A percentile compares a stretch with the other conserved stretches of the same genome.
Conservation (phyloP, 2,113 vertebrate species). For the Nibea coibor region DNA sequence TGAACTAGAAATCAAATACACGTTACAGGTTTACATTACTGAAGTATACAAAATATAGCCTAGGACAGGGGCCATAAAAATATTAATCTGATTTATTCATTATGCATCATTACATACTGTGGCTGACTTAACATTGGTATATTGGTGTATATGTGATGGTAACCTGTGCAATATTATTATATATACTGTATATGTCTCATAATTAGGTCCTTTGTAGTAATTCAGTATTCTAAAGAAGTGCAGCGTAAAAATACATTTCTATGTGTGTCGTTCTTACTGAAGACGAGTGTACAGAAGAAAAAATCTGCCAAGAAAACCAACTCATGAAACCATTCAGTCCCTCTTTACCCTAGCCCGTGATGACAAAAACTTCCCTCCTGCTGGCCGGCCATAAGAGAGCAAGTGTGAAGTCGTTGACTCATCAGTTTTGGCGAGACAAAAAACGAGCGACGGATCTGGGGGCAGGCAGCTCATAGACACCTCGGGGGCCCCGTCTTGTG, state of each 20-base stretch:
- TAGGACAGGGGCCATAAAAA: background rate
- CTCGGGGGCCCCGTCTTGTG: slow-evolving; percentile 64
- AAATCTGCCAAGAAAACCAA: background rate
- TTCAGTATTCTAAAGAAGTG: background rate
- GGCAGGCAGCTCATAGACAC: slow-evolving; percentile 52
- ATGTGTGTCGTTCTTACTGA: background rate
- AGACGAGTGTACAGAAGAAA: slow-evolving; percentile 7
- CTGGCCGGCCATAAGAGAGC: slow-evolving; percentile 16
- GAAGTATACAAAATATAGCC: background rate
- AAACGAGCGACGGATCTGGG: slow-evolving; percentile 15
- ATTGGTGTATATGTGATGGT: background rate
- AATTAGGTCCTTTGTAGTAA: background rate
- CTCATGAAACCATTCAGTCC: background rate
- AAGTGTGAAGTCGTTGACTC: slow-evolving; percentile 35
- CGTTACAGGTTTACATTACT: background rate
- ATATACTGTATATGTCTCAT: background rate
- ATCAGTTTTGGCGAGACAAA: slow-evolving; percentile 47
- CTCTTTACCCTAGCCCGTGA: background rate
- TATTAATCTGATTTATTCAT: background rate
- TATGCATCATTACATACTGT: background rate
- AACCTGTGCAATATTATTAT: background rate
- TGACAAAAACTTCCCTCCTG: slow-evolving; percentile 17
- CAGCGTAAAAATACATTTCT: background rate
- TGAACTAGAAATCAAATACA: background rate
- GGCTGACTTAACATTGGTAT: background rate